These are phyloP conservation scores for Lysiphlebus fabarum DNA, from an alignment of 1,140 invertebrate species.

Conservation along the genomic window DNA sequence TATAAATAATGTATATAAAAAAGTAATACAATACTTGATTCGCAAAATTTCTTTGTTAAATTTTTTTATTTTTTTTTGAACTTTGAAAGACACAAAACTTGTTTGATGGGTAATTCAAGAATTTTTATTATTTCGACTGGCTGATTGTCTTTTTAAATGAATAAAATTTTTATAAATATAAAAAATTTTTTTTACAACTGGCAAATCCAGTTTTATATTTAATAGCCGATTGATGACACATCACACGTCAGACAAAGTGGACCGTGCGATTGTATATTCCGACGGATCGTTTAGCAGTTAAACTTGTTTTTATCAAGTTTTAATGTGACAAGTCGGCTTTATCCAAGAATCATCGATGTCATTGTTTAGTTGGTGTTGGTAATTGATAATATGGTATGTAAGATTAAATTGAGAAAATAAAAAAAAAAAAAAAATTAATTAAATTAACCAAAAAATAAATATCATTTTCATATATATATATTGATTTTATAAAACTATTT, in stretches of 20 bases:
- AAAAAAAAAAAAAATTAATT: no score
- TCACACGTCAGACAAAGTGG: conserved; percentile 6
- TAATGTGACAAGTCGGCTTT: no score
- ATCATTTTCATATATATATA: no score
- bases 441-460: no score
- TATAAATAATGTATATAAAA: no score
- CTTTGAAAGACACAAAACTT: conserved; percentile 10
- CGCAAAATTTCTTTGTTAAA: no score
- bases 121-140: background rate
- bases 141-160: background rate
- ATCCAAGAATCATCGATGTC: no score
- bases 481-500: no score
- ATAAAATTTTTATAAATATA: background rate
- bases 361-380: no score
- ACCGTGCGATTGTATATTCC: background rate
- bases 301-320: conserved; percentile 2
- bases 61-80: conserved; percentile 6
- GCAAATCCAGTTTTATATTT: conserved; percentile 5
- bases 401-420: no score
- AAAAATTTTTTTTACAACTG: background rate
- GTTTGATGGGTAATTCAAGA: conserved; percentile 8
- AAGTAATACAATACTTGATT: no score
- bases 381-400: no score
- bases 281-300: conserved; percentile 7
- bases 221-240: conserved; percentile 7